These are phyloP conservation scores for Lateolabrax maculatus DNA, from an alignment of 2,797 vertebrate species.

Conservation along the genomic window DNA sequence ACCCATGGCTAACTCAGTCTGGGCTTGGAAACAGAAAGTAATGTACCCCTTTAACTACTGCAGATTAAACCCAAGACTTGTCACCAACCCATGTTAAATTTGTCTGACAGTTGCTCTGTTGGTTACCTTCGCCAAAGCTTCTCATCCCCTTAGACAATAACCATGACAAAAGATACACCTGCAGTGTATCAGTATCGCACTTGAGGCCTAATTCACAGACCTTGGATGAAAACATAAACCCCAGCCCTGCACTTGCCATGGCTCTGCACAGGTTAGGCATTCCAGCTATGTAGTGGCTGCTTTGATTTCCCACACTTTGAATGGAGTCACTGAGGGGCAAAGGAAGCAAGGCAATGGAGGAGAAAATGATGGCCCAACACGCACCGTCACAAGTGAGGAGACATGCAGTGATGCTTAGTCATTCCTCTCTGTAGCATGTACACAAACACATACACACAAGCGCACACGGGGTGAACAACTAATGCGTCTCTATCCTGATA, in stretches of 20 bases:
- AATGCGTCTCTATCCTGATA: constrained; percentile 41
- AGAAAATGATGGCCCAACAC: constrained; percentile 62
- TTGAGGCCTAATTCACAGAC: constrained; percentile 8
- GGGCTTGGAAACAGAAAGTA: too few relatives aligned
- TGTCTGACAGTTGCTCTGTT: background rate
- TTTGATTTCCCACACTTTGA: constrained; percentile 66
- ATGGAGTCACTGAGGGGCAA: constrained; percentile 65
- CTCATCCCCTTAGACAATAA: background rate
- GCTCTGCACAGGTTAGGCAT: constrained; percentile 56
- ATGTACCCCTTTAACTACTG: background rate
- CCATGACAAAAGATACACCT: background rate
- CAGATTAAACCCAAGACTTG: background rate
- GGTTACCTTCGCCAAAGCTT: background rate
- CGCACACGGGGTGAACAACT: background rate
- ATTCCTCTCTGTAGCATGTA: constrained; percentile 29
- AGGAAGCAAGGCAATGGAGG: constrained; percentile 58
- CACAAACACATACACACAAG: background rate
- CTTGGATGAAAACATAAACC: constrained; percentile 23
- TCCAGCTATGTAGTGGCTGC: constrained; percentile 59
- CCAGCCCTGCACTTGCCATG: background rate
- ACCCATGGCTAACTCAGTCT: background rate
- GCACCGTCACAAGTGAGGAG: constrained; percentile 48
- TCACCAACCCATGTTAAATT: background rate
- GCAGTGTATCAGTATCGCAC: constrained; percentile 2
- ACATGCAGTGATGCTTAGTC: constrained; percentile 37